These are phyloP conservation scores for Meriones unguiculatus DNA, from an alignment of 2,113 vertebrate species.

Conservation along the genomic window DNA sequence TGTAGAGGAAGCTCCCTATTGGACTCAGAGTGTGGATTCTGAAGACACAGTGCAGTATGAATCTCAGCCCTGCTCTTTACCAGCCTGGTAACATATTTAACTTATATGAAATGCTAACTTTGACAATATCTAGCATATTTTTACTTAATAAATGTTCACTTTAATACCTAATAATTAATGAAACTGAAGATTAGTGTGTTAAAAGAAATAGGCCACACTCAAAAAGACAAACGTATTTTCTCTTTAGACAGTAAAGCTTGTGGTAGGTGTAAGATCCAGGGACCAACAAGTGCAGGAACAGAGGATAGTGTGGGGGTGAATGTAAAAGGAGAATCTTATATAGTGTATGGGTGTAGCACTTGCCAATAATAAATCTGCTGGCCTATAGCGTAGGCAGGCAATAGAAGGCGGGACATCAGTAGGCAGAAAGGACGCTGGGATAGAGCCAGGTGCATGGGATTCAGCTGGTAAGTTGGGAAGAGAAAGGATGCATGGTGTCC, in stretches of 20 bases:
- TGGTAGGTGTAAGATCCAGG: not conserved
- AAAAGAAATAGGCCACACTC: not conserved
- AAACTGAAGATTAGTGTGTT: not conserved
- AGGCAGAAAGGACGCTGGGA: too few species aligned
- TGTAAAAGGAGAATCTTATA: too few species aligned
- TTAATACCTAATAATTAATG: not conserved
- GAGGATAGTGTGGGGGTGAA: not conserved
- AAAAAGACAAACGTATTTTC: not conserved
- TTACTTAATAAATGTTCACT: not conserved
- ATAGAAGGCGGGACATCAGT: too few species aligned
- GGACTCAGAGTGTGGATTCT: not conserved
- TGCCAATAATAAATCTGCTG: too few species aligned
- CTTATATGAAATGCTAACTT: not conserved
- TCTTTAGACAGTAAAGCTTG: not conserved
- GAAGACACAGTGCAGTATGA: not conserved
- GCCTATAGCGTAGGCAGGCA: too few species aligned
- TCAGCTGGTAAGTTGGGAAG: too few species aligned
- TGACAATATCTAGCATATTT: not conserved
- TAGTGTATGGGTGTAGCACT: too few species aligned
- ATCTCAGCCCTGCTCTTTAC: not conserved
- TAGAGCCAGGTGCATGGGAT: too few species aligned
- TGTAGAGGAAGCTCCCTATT: not conserved
- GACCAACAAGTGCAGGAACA: not conserved
- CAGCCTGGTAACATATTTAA: not conserved
- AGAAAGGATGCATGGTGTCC: too few species aligned